Base-by-base conservation (phyloP, 2,113 vertebrate genomes). In the Chelonoidis abingdonii region DNA sequence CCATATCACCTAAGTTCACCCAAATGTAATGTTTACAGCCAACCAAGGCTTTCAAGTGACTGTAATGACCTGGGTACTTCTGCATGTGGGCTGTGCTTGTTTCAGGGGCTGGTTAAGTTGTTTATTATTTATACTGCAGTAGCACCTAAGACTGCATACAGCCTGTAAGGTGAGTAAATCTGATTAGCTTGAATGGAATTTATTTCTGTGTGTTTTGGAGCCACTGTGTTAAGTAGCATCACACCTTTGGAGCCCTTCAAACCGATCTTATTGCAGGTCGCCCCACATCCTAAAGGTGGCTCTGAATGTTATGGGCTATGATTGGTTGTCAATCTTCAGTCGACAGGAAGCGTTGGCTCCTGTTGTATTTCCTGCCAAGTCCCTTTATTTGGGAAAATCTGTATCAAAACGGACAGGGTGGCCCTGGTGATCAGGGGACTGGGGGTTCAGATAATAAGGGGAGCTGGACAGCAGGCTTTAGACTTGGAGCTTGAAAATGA, bases 401-500 rank as follows among this genome's bases (percentile, higher is more conserved):
- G 14, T 69, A 89, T 90, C 54, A 94, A 95, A 96, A 21, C 11
- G 87, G 93, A 94, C 93, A 27, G 78, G n/a, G 87, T 35, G 54
- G 80, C 41, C 90, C 89, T 76, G 76, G 41, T 90, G 94, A 72
- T 27, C 89, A 72, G 54, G 50, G 44, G 94, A 88, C 47, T 14
- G 86, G 13, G 25, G 84, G 31, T 29, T 52, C 90, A 38, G 49
- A 89, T 94, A 94, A 94, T 86, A 88, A 88, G 35, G 86, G 83
- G 53, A 80, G 8, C 22, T 87, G 85, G 90, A 8, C 89, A 94
- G 86, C 21, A 50, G 65, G 52, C 69, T 11, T 80, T 83, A 49
- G 88, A 65, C 81, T 21, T 44, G 29, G 57, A 0, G 41, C 2
- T 91, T 86, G 85, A 59, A 83, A 84, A 93, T 79, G 57, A 80